Evolutionary conservation across 2,888 invertebrate genomes (phyloP), one percentile per base, ranked within the genome.

Genomic region (Onthophagus sagittarius): DNA sequence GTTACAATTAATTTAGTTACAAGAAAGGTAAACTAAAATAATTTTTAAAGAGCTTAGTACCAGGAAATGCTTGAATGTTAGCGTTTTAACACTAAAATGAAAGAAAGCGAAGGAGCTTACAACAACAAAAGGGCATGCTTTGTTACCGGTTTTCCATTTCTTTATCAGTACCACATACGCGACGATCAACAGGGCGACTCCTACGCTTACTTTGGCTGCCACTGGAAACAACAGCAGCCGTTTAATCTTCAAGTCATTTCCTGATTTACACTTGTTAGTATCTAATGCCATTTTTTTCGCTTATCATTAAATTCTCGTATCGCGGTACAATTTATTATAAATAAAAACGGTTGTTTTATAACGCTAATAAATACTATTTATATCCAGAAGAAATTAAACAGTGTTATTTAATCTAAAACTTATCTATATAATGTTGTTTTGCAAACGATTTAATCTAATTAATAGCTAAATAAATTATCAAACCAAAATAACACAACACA

Each of bases 131-230:
- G 72, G 71, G 76, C 78, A 78, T 78, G 78, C 77, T 75, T 72
- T 74, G 78, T 76, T 90, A 92, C 92, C 92, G 86, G 91, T 89
- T 84, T 90, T 89, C 88, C 89, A 89, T 87, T 91, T 91, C 88
- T 92, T 92, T 86, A 93, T 90, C 86, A 95, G 90, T 85, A 94
- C 93, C 87, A 93, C 91, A 88, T 94, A 93, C 83, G 94, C 94
- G 85, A 94, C 94, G 85, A 92, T 89, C 87, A 94, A 90, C 85
- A 95, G 90, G 83, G 94, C 93, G 86, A 93, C 90, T 85, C 95
- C 95, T 86, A 95, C 92, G 86, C 90, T 91, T 88, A 94, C 89
- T 89, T 94, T 95, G 88, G 94, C 91, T 87, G 92, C 92, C 90
- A 94, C 94, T 94, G 93, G 85, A 94, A 93, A 90, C 91, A 84